phyloP scores from a whole-genome alignment of 2,888 invertebrate species.

The Loripinus fragilis region DNA sequence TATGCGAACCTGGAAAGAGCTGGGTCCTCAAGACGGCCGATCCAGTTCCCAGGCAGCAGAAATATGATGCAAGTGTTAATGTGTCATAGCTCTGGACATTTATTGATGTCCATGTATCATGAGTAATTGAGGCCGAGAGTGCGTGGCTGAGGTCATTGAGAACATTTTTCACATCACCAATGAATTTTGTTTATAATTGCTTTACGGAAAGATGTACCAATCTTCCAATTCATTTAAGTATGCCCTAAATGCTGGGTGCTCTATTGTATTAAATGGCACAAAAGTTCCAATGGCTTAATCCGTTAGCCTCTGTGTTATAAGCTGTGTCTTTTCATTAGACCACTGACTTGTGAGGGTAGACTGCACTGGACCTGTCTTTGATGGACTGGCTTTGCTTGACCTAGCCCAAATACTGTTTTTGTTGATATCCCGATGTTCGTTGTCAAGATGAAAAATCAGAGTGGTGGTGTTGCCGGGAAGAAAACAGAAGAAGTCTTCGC shows the following conservation, averaged over 20 bases:
- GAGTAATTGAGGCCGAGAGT: not conserved
- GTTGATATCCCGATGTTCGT: conserved; percentile 1
- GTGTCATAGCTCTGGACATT: conserved; percentile 7
- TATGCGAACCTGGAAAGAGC: conserved; percentile 8
- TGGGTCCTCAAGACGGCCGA: conserved; percentile 1
- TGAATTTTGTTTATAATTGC: not conserved
- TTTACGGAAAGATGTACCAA: not conserved
- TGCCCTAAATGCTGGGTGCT: not conserved
- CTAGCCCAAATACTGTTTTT: not conserved
- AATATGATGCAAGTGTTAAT: conserved; percentile 10
- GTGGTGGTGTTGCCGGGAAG: conserved; percentile 1
- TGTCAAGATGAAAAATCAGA: conserved; percentile 5
- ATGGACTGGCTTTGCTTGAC: not conserved
- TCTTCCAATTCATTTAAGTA: not conserved
- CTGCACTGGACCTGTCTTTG: not conserved
- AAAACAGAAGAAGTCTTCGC: not conserved
- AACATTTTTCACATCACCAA: not conserved
- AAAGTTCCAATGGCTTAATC: not conserved
- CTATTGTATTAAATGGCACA: not conserved
- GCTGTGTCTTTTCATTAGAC: not conserved
- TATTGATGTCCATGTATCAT: conserved; percentile 10
- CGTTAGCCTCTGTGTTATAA: not conserved
- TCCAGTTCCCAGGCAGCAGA: conserved; percentile 1
- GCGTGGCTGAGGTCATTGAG: not conserved
- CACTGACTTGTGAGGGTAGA: not conserved